phyloP scores from a whole-genome alignment of 23 tunicate species.

The Corella eumyota region DNA sequence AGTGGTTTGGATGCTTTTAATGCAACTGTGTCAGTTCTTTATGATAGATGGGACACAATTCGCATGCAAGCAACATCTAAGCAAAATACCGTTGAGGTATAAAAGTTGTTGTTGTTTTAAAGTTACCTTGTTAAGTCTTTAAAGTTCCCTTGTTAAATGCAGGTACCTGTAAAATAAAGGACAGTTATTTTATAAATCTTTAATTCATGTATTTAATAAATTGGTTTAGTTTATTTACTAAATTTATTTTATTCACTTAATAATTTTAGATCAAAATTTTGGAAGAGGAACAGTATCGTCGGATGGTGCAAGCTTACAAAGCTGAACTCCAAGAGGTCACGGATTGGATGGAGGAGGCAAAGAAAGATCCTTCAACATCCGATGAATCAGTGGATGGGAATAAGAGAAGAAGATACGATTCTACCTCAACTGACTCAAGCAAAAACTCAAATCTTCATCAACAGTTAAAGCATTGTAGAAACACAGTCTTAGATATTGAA shows the following conservation, averaged over 20 bases:
- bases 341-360: conserved; percentile 68
- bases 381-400: not conserved
- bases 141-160: not conserved
- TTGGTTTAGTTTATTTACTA: no score
- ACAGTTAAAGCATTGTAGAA: conserved; percentile 65
- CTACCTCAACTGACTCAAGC: conserved; percentile 26
- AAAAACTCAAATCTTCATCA: conserved; percentile 29
- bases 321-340: conserved; percentile 62
- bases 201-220: no score
- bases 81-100: conserved; percentile 64
- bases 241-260: no score
- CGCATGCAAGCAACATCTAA: conserved; percentile 85
- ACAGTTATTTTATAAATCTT: not conserved
- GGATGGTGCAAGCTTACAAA: conserved; percentile 90
- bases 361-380: conserved; percentile 5
- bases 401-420: not conserved
- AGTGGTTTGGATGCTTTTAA: conserved; percentile 54
- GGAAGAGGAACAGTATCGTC: conserved; percentile 77
- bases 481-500: conserved; percentile 60
- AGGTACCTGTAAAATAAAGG: not conserved
- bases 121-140: no score
- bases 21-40: conserved; percentile 53
- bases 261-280: conserved; percentile 51
- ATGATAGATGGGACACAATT: conserved; percentile 86
- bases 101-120: not conserved